Base-by-base conservation (phyloP, 2,113 vertebrate genomes). In the Marmota monax region DNA sequence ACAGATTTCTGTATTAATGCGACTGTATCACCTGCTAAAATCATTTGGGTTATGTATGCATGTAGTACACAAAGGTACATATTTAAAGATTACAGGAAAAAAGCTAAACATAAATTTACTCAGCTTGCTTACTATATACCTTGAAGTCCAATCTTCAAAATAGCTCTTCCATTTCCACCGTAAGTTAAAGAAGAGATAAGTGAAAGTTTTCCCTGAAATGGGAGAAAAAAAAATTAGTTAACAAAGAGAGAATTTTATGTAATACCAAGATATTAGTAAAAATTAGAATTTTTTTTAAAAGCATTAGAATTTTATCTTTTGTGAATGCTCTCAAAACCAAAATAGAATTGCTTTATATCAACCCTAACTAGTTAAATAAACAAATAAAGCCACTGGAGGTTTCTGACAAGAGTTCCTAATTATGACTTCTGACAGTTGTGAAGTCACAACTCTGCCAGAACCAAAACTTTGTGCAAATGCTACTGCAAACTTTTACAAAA, bases 81-180 rank as follows among this genome's bases (percentile, higher is more conserved):
- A 74, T 58, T 84, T 94, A 27, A 58, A 88, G 27, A 70, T 82
- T 82, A 92, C 0, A 82, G 32, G 58, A 11, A 80, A 92, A 78
- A 82, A n/a, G 13, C 67, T 80, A 96, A 79, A 45, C 18, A 92
- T 45, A 88, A 88, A 69, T 34, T 29, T 27, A 63, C 5, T 92
- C 56, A 32, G 78, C 12, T 96, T 88, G 95, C 16, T 96, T 88
- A 96, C 95, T 95, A 34, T 20, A 4, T 98, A 98, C 98, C 98
- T 98, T 98, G 98, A 82, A 98, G 96, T 88, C 96, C 92, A 91
- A 98, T 72, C 96, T 98, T 98, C 88, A 98, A 97, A 85, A 98
- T 92, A 85, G 97, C 48, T 93, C 69, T 98, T 90, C 97, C 98
- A 95, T 98, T 98, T 96, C 39, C 2, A 0, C 97, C 93, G 48